These are phyloP conservation scores for Rhabdophis nuchalis DNA, from an alignment of 2,797 vertebrate species.

Conservation along the genomic window DNA sequence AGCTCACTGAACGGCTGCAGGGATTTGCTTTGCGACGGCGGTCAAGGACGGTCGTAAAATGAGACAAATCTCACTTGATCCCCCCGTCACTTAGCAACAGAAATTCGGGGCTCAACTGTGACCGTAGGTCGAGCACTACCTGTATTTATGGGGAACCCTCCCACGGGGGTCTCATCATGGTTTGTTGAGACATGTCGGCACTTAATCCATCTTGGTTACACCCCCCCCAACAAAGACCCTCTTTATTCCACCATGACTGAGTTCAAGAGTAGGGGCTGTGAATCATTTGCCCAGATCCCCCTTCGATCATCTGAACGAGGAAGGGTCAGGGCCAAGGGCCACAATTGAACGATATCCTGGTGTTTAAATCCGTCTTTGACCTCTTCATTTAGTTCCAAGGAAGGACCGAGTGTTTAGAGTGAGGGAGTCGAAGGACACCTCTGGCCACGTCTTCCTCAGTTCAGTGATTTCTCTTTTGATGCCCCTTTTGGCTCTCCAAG, in stretches of 20 bases:
- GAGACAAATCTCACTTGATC: neutral
- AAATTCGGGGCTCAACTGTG: neutral
- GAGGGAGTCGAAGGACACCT: neutral
- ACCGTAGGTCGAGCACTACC: neutral
- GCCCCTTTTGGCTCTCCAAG: neutral
- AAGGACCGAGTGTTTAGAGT: neutral
- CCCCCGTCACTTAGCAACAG: neutral
- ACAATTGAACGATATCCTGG: neutral
- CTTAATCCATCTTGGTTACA: neutral
- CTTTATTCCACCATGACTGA: neutral
- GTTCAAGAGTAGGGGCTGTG: neutral
- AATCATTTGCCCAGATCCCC: neutral
- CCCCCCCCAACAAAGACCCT: neutral
- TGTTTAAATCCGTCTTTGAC: neutral
- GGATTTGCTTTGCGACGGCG: neutral
- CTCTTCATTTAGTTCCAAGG: neutral
- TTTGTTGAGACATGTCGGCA: neutral
- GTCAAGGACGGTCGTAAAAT: neutral
- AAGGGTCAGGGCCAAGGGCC: neutral
- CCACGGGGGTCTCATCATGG: neutral
- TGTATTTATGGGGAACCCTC: neutral
- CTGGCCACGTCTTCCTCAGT: neutral
- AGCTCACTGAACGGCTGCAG: neutral
- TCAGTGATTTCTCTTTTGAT: neutral
- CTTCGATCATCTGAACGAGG: neutral